Percentiles rank a stretch among this genome's conserved stretches.
These are phyloP conservation scores for Musca domestica DNA, from an alignment of 1,140 invertebrate species.

Conservation along the genomic window DNA sequence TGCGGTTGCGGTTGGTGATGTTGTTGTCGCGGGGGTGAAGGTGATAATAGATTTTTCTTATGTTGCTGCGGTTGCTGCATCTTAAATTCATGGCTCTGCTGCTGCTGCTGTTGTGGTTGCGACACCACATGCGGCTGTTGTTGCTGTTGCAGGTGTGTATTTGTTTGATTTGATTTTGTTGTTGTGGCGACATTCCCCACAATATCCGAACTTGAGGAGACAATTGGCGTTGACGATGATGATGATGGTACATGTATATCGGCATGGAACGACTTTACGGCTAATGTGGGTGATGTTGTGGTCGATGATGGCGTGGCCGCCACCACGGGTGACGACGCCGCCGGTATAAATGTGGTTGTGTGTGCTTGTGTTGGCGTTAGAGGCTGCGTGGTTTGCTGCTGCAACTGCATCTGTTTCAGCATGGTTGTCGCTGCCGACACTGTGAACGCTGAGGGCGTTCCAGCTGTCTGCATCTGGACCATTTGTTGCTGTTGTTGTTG, in stretches of 20 bases:
- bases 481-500: slow-evolving; percentile 32
- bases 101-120: slow-evolving; percentile 8
- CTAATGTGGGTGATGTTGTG: slow-evolving; percentile 26
- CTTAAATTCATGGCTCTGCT: slow-evolving; percentile 16
- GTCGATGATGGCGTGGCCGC: slow-evolving; percentile 2
- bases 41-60: slow-evolving; percentile 8
- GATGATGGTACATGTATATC: no score
- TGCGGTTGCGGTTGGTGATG: slow-evolving; percentile 1
- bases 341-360: slow-evolving; percentile 19
- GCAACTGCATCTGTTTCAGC: slow-evolving; percentile 26
- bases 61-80: neutral
- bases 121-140: slow-evolving; percentile 6
- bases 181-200: neutral
- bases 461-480: slow-evolving; percentile 25
- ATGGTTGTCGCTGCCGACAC: slow-evolving; percentile 21
- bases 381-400: slow-evolving; percentile 23
- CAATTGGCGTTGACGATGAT: no score
- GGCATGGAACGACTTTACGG: neutral
- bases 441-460: neutral
- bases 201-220: no score
- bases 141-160: slow-evolving; percentile 11
- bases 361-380: slow-evolving; percentile 31
- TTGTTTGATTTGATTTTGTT: slow-evolving; percentile 20
- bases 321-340: neutral
- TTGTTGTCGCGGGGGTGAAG: slow-evolving; percentile 7